Evolutionary conservation across 2,888 invertebrate species (phyloP).

Genomic region (Muscina levida): DNA sequence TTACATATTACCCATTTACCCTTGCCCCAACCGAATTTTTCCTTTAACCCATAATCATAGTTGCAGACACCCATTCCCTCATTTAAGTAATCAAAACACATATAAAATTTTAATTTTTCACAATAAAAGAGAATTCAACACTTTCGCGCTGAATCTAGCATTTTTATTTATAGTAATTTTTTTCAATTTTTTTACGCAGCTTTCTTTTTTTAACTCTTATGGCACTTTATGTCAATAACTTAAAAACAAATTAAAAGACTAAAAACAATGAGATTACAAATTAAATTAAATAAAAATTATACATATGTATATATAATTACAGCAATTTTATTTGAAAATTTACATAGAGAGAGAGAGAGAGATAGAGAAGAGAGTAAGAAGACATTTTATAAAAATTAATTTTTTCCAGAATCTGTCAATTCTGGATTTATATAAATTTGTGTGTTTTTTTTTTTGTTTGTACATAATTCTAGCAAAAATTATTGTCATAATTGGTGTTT

Average conservation of each 20-base stretch:
- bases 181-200: slow-evolving; percentile 20
- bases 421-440: slow-evolving; percentile 41
- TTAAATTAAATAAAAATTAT: slow-evolving; percentile 14
- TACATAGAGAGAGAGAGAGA: background rate
- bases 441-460: slow-evolving; percentile 19
- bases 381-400: slow-evolving; percentile 18
- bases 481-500: slow-evolving; percentile 56
- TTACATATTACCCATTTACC: too few relatives aligned
- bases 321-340: slow-evolving; percentile 36
- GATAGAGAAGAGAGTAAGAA: background rate
- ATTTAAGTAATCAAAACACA: slow-evolving; percentile 8
- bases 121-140: slow-evolving; percentile 33
- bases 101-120: slow-evolving; percentile 15
- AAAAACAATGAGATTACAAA: slow-evolving; percentile 39
- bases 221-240: slow-evolving; percentile 41
- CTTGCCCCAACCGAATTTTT: too few relatives aligned
- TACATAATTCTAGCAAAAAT: slow-evolving; percentile 42
- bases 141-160: slow-evolving; percentile 25
- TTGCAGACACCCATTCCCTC: background rate
- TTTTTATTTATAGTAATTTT: slow-evolving; percentile 19
- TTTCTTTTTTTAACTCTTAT: slow-evolving; percentile 30
- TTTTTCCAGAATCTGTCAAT: slow-evolving; percentile 53
- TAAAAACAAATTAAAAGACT: slow-evolving; percentile 33
- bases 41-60: too few relatives aligned
- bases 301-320: slow-evolving; percentile 22